Conservation (phyloP, 2,797 vertebrate genomes). For the Anniella stebbinsi region DNA sequence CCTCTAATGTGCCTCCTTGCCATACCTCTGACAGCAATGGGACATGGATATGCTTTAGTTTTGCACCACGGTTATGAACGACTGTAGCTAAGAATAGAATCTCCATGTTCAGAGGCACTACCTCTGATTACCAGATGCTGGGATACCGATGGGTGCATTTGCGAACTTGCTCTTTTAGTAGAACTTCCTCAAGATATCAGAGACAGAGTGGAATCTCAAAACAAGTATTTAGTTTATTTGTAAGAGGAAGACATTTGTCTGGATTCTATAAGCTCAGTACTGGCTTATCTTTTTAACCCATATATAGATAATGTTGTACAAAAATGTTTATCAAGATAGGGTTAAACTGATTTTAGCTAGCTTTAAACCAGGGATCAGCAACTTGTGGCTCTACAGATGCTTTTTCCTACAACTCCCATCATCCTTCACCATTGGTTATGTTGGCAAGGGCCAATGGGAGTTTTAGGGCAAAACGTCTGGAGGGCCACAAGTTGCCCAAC, state of each 20-base stretch:
- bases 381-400: too few relatives aligned
- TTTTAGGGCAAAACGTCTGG: too few relatives aligned
- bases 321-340: constrained; percentile 6
- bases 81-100: not conserved
- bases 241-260: not conserved
- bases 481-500: too few relatives aligned
- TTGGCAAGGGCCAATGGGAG: too few relatives aligned
- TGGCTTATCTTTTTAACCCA: not conserved
- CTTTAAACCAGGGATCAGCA: not conserved
- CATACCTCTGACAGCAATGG: not conserved
- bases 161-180: not conserved
- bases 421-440: too few relatives aligned
- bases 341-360: not conserved
- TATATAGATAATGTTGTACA: not conserved
- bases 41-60: not conserved
- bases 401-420: too few relatives aligned
- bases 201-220: not conserved
- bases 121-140: not conserved
- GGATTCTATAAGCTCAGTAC: not conserved
- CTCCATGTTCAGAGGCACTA: not conserved
- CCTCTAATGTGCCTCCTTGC: not conserved
- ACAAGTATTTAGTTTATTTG: not conserved
- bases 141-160: not conserved
- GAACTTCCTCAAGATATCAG: not conserved
- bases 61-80: too few relatives aligned